Base-by-base conservation (phyloP, 2,113 vertebrate genomes). In the Naja naja region DNA sequence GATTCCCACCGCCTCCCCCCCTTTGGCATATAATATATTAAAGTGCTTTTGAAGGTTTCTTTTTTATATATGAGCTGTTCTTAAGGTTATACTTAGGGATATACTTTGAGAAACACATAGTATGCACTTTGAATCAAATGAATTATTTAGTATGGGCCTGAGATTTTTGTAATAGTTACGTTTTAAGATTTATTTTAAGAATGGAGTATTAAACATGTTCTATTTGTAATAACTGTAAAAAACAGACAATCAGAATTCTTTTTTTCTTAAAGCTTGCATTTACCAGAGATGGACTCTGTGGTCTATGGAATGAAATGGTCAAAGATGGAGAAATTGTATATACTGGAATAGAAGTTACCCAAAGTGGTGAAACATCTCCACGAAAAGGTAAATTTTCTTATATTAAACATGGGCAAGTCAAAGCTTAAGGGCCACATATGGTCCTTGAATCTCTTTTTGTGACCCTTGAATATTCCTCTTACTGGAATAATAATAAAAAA, bases 261-360 rank as follows among this genome's bases (percentile, higher is more conserved):
- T 95, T 0, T 1, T 56, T 96, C 96, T 96, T 91, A 88, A 96
- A 99, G 99, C 98, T 99, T 1, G 99, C 98, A 3, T 99, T 99
- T 97, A 99, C 99, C 69, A 97, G 98, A 91, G 99, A 99, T 98
- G 99, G 99, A 49, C 98, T 99, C 14, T 99, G 98, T 94, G 99
- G 99, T 95, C 98, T 99, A 96, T 99, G 99, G 99, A 99, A 99
- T 94, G 99, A 99, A 97, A 99, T 99, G 99, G 99, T 99, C 30
- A 99, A 99, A 97, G 99, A 99, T 97, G 99, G 99, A 49, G 99
- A 99, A 97, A 99, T 99, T 93, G 95, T 99, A 5, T 99, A 99
- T 94, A 98, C 96, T 23, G 98, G 98, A 93, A 97, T 98, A 92
- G 99, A 99, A 89, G 96, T 98, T 4, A 95, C 97, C 92, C 98